Evolutionary conservation across 2,797 vertebrate species (phyloP).

Genomic region (Pogonophryne albipinna): DNA sequence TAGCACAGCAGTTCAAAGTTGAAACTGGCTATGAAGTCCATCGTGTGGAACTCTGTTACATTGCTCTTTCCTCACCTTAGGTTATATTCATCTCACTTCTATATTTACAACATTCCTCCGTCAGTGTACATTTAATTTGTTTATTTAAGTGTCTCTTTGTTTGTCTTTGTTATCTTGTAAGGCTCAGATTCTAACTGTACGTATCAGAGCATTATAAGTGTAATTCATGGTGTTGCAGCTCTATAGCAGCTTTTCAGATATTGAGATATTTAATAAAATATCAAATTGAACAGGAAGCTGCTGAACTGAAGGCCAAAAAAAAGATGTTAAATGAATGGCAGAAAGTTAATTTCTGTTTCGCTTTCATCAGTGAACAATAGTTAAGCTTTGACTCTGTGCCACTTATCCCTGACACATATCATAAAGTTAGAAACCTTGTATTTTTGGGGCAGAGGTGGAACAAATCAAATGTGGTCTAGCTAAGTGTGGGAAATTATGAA

Average conservation of each 20-base stretch:
- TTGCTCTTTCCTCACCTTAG: conserved; percentile 6
- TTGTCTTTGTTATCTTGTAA: neutral
- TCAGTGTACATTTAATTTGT: neutral
- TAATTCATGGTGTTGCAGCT: neutral
- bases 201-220: neutral
- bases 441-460: neutral
- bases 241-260: neutral
- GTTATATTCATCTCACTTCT: neutral
- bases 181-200: neutral
- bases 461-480: neutral
- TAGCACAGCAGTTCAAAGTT: conserved; percentile 59
- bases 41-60: conserved; percentile 41
- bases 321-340: neutral
- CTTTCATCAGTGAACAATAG: neutral
- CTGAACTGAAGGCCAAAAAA: neutral
- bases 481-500: neutral
- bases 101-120: neutral
- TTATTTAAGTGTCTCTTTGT: neutral
- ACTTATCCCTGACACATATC: neutral
- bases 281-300: neutral
- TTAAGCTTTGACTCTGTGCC: neutral
- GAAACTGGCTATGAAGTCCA: conserved; percentile 35
- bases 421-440: neutral
- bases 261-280: neutral
- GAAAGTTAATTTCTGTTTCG: neutral